Base-by-base conservation (phyloP, 2,888 invertebrate species). In the Erebia palarica region DNA sequence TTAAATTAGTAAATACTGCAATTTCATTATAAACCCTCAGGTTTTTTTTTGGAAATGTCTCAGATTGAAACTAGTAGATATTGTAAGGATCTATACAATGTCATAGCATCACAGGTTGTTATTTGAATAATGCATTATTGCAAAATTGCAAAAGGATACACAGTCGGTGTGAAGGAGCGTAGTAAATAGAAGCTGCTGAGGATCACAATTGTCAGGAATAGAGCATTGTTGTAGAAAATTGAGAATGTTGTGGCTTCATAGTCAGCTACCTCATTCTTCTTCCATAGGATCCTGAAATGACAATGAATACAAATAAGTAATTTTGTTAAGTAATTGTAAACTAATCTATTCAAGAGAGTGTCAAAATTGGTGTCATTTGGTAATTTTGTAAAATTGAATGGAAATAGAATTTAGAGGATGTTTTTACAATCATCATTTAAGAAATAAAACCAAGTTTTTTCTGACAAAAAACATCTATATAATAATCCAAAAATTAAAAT, bases 181-280 rank as follows among this genome's bases (percentile, higher is more conserved):
- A 99, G 94, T 70, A 99, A 84, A 91, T 98, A 99, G 94, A 99
- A 99, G 81, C 99, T 99, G 79, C 96, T 95, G 77, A 99, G 94
- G 79, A 99, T 97, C 68, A 99, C 97, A 73, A 99, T 95, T 70
- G 98, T 97, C 89, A 99, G 94, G 93, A 98, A 99, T 75, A 99
- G 91, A 18, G 99, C 97, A 86, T 99, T 99, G 94, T 99, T 99
- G 95, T 99, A 99, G 94, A 99, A 99, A 84, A 99, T 99, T 64
- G 99, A 97, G 90, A 98, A 99, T 1, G 99, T 99, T 51, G 99
- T 99, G 0, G 99, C 99, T 93, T 99, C 99, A 86, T 98, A 99
- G 87, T 99, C 99, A 27, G 99, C 99, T 13, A 99, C 99, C 94
- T 99, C 99, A 89, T 99, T 99, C 93, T 99, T 99, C 94, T 99